Evolutionary conservation across 2,113 vertebrate species (phyloP).

Genomic region (Callipepla californica): DNA sequence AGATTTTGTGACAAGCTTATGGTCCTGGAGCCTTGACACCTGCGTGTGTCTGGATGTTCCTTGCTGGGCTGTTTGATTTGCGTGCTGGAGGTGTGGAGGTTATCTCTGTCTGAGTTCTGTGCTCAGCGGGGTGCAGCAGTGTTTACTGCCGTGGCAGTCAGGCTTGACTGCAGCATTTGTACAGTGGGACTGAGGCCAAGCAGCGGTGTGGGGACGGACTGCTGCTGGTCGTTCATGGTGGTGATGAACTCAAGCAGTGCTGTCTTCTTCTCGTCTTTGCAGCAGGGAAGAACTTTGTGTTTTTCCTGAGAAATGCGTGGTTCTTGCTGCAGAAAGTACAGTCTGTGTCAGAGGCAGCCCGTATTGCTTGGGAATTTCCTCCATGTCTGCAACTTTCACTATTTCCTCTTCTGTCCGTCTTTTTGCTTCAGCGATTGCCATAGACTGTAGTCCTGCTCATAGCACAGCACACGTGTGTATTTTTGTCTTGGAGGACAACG

Average conservation of each 20-base stretch:
- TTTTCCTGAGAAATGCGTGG: background rate
- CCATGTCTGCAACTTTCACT: accelerated
- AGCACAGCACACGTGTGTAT: no score
- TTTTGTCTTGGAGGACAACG: background rate
- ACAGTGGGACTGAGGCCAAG: background rate
- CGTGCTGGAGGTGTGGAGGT: background rate
- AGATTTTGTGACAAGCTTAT: background rate
- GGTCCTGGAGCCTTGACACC: background rate
- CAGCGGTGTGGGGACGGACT: accelerated
- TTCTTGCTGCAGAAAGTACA: background rate
- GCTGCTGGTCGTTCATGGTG: background rate
- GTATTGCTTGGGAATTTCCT: background rate
- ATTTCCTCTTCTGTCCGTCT: background rate
- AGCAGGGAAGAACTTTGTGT: background rate
- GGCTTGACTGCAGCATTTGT: background rate
- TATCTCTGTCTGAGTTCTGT: background rate
- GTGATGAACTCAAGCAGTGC: background rate
- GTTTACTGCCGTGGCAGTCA: accelerated
- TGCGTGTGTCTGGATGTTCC: accelerated
- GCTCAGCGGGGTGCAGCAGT: background rate
- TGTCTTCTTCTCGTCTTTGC: background rate
- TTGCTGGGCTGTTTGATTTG: background rate
- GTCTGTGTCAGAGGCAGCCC: background rate
- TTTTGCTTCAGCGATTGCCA: background rate
- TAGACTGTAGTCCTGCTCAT: background rate